Conservation (phyloP, 2,113 vertebrate genomes). For the Percina caprodes region DNA sequence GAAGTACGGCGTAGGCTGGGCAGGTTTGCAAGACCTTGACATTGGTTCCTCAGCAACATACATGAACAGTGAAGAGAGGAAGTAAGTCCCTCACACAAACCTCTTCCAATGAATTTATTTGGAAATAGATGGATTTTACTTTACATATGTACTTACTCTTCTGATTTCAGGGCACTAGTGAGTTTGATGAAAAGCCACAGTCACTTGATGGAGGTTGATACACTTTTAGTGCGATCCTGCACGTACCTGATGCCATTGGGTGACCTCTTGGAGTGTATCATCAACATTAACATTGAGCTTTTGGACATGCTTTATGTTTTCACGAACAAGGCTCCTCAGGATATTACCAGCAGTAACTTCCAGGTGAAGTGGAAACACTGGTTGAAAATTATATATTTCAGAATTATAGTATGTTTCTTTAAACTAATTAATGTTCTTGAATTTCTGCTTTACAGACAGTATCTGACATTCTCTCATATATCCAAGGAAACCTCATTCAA, state of each 20-base stretch:
- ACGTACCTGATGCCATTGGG: constrained; percentile 82
- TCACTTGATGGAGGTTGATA: constrained; percentile 82
- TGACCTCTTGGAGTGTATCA: constrained; percentile 75
- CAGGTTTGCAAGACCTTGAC: constrained; percentile 81
- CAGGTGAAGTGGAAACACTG: constrained; percentile 71
- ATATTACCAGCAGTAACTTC: rapidly evolving
- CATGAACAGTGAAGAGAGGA: constrained; percentile 34
- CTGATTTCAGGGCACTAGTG: constrained; percentile 72
- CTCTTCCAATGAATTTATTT: neutral
- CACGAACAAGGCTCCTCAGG: constrained; percentile 54
- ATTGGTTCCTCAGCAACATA: rapidly evolving
- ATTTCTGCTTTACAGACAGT: constrained; percentile 65
- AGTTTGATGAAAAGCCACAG: constrained; percentile 70
- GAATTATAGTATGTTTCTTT: neutral
- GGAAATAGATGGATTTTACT: neutral
- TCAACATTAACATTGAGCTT: constrained; percentile 61
- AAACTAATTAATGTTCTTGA: neutral
- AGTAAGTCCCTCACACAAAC: constrained; percentile 43
- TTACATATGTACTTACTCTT: neutral
- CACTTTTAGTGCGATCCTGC: constrained; percentile 84
- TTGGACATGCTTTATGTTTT: constrained; percentile 80
- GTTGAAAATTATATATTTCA: neutral
- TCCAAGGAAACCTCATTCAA: constrained; percentile 71
- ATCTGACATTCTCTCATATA: constrained; percentile 60
- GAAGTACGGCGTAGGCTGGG: constrained; percentile 74